Conservation (phyloP, 1,140 invertebrate species). For the Helicoverpa armigera region DNA sequence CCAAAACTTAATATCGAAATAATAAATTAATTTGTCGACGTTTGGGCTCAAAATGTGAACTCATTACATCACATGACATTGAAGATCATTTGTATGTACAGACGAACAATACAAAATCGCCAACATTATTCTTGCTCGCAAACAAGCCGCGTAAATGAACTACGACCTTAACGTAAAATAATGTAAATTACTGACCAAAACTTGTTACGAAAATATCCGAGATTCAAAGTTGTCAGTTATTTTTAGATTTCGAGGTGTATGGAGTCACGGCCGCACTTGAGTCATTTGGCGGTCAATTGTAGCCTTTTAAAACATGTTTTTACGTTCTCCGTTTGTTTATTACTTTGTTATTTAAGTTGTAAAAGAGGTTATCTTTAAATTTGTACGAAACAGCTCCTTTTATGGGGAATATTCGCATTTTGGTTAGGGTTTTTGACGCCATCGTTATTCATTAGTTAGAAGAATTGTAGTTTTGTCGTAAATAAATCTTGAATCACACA, state of each 20-base stretch:
- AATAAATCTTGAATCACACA: not conserved
- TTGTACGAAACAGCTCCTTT: not conserved
- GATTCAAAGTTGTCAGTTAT: constrained; percentile 43
- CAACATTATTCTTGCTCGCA: not conserved
- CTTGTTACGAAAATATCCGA: constrained; percentile 48
- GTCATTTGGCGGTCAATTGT: constrained; percentile 39
- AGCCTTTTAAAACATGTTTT: constrained; percentile 33
- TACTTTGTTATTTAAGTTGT: constrained; percentile 18
- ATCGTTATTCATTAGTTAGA: not conserved
- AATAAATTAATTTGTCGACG: no score
- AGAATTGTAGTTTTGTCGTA: not conserved
- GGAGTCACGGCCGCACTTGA: constrained; percentile 40
- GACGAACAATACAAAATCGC: not conserved
- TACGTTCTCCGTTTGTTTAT: constrained; percentile 27
- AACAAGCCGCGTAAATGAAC: not conserved
- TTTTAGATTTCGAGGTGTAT: constrained; percentile 43
- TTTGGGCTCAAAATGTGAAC: no score
- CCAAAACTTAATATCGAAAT: no score
- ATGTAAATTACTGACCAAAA: constrained; percentile 40
- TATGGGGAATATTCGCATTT: not conserved
- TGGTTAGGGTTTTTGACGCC: not conserved
- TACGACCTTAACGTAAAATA: not conserved
- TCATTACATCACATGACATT: no score
- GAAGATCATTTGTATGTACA: not conserved
- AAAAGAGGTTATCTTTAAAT: constrained; percentile 2